These are phyloP conservation scores for Potamarius usumacintae DNA, from an alignment of 2,113 vertebrate genomes.

Conservation along the genomic window DNA sequence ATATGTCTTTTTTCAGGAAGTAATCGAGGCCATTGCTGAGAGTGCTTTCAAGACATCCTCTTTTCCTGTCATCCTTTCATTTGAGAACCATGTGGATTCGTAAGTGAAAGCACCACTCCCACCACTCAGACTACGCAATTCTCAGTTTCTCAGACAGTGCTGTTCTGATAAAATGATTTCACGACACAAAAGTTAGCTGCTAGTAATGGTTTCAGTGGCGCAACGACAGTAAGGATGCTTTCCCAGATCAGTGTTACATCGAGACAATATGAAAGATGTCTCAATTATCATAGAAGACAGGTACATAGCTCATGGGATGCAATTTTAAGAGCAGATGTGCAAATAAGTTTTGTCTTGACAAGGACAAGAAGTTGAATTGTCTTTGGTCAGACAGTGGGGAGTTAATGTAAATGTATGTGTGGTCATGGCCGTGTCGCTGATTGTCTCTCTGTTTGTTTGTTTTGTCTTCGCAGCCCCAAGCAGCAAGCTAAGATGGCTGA, in stretches of 20 bases:
- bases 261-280: constrained; percentile 5
- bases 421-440: constrained; percentile 34
- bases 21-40: constrained; percentile 97
- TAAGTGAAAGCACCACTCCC: constrained; percentile 75
- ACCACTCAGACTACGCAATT: not conserved
- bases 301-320: not conserved
- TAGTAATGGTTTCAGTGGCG: not conserved
- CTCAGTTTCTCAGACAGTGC: not conserved
- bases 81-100: constrained; percentile 99
- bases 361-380: constrained; percentile 10
- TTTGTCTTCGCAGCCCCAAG: constrained; percentile 79
- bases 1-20: constrained; percentile 79
- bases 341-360: constrained; percentile 6
- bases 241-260: not conserved
- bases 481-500: constrained; percentile 99
- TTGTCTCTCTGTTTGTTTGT: constrained; percentile 32
- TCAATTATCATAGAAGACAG: constrained; percentile 6
- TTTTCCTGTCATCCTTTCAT: constrained; percentile 93
- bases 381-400: not conserved
- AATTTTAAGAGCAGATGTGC: constrained; percentile 11
- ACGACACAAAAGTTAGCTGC: not conserved
- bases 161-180: not conserved
- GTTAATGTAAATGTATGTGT: constrained; percentile 40
- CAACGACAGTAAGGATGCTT: not conserved
- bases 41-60: constrained; percentile 98